Percentiles rank a stretch among this genome's conserved stretches.
phyloP scores from a whole-genome alignment of 2,888 invertebrate species.

The Microplitis deprimator region DNA sequence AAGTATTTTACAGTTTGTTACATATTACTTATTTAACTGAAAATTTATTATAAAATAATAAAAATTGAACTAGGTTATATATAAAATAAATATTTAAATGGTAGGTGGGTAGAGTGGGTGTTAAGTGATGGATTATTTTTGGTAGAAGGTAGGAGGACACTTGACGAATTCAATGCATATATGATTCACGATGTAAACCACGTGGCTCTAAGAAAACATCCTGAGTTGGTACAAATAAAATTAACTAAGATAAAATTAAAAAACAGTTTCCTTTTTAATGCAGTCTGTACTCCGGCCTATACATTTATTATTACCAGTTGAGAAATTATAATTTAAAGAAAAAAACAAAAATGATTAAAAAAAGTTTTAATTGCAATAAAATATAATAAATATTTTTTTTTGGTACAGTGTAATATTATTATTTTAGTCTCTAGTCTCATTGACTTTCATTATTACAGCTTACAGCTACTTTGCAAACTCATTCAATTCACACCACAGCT shows the following conservation, averaged over 20 bases:
- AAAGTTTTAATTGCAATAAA: too few species aligned
- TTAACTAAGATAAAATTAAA: neutral
- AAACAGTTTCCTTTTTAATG: neutral
- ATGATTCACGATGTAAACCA: slow-evolving; percentile 33
- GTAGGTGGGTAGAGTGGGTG: slow-evolving; percentile 17
- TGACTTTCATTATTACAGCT: slow-evolving; percentile 44
- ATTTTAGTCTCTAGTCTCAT: slow-evolving; percentile 44
- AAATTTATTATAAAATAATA: too few species aligned
- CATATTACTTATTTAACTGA: too few species aligned
- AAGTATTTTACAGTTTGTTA: too few species aligned
- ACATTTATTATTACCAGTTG: too few species aligned
- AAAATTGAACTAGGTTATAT: too few species aligned
- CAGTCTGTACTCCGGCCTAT: neutral
- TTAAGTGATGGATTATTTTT: slow-evolving; percentile 59
- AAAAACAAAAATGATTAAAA: neutral
- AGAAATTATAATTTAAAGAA: neutral
- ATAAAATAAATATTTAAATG: too few species aligned
- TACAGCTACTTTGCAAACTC: slow-evolving; percentile 46
- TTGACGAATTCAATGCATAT: neutral
- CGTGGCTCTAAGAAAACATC: slow-evolving; percentile 58
- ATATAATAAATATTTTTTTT: too few species aligned
- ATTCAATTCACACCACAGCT: slow-evolving; percentile 36
- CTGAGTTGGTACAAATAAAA: slow-evolving; percentile 52
- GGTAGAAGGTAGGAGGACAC: slow-evolving; percentile 32
- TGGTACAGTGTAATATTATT: slow-evolving; percentile 21